Evolutionary conservation across 2,113 vertebrate species (phyloP).

Genomic region (Microtus montanus): DNA sequence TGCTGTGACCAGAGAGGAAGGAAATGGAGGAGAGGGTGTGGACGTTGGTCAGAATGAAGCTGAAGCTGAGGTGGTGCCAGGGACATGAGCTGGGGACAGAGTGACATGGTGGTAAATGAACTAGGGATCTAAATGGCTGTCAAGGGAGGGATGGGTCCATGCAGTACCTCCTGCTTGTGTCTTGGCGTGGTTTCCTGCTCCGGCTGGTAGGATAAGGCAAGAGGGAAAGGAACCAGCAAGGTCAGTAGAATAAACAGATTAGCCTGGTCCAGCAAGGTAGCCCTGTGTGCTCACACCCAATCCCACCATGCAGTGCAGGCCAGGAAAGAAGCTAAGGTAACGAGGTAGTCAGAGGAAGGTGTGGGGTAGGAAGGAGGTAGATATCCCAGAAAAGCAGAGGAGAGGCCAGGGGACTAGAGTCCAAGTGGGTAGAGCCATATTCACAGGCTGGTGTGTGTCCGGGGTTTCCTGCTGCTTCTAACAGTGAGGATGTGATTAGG

Average conservation of each 20-base stretch:
- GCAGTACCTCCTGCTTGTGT: conserved; percentile 98
- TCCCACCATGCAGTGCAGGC: not conserved
- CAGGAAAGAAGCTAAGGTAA: not conserved
- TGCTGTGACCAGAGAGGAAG: not conserved
- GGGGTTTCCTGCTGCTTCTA: not conserved
- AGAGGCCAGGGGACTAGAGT: not conserved
- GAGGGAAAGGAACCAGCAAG: conserved; percentile 86
- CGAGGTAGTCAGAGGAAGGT: not conserved
- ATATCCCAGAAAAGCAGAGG: not conserved
- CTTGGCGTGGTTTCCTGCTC: conserved; percentile 95
- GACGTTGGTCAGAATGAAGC: not conserved
- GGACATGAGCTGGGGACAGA: conserved; percentile 71
- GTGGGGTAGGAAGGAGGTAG: not conserved
- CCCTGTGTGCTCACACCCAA: not conserved
- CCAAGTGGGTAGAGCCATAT: not conserved
- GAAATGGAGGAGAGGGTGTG: not conserved
- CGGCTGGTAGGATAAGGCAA: conserved; percentile 90
- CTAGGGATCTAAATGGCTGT: not conserved
- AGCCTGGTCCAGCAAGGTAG: conserved; percentile 32
- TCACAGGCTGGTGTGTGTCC: not conserved
- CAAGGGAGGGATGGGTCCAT: conserved; percentile 32
- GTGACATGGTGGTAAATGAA: conserved; percentile 74
- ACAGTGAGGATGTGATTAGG: not conserved
- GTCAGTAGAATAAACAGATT: conserved; percentile 82
- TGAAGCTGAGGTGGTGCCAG: conserved; percentile 57